A percentile compares a stretch with the other conserved stretches of the same genome.
These are phyloP conservation scores for Zoroaster sp. DNA, from an alignment of 53 echinoderm and acorn worm species.

Conservation along the genomic window DNA sequence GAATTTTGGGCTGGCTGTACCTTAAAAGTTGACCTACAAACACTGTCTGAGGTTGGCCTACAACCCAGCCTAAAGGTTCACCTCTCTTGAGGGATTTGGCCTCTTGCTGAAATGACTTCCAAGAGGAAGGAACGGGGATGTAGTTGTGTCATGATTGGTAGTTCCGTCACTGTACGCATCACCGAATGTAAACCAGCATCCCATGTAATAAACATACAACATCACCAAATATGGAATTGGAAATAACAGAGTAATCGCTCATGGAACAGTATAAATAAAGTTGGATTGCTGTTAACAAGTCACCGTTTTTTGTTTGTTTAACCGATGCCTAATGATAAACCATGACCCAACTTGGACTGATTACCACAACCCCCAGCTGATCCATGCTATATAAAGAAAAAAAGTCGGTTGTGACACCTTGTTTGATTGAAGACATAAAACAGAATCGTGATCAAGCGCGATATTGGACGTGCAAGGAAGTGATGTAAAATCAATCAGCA, in stretches of 20 bases:
- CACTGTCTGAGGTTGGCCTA: too few species aligned
- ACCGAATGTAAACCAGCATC: slow-evolving; percentile 6
- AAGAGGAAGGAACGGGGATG: not conserved
- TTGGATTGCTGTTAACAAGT: slow-evolving; percentile 1
- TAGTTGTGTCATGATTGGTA: not conserved
- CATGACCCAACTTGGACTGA: not conserved
- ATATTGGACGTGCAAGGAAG: not conserved
- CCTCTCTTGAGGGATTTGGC: not conserved
- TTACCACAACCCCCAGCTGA: not conserved
- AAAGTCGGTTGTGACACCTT: not conserved
- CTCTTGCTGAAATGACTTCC: not conserved
- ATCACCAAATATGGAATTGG: not conserved
- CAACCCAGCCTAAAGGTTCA: not conserved
- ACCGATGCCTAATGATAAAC: slow-evolving; percentile 33
- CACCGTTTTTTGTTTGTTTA: slow-evolving; percentile 27
- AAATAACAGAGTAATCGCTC: not conserved
- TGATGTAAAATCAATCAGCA: slow-evolving; percentile 36
- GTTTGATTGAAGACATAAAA: not conserved
- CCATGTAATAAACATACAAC: not conserved
- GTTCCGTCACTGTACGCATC: not conserved
- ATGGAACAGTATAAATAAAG: slow-evolving; percentile 9
- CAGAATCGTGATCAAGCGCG: not conserved
- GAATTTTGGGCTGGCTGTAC: too few species aligned
- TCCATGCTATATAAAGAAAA: not conserved
- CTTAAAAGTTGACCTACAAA: too few species aligned